Conservation (phyloP, 2,888 invertebrate species). For the Lasioglossum calceatum region DNA sequence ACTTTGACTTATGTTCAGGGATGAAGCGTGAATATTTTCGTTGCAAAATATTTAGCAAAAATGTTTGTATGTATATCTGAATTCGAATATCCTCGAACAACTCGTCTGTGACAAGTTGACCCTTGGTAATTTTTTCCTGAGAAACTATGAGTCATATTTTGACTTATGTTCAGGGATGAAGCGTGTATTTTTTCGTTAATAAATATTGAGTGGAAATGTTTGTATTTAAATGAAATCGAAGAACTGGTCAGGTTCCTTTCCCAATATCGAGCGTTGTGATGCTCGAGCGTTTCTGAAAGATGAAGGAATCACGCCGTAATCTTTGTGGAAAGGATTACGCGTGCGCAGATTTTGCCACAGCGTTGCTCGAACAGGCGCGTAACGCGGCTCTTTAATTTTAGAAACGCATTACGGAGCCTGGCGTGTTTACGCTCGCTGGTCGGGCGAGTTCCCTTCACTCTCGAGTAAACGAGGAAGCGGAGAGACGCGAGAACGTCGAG, state of each 20-base stretch:
- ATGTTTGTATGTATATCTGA: too few relatives aligned
- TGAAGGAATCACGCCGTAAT: background rate
- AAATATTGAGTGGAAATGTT: background rate
- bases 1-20: background rate
- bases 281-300: background rate
- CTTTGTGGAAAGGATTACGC: background rate
- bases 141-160: too few relatives aligned
- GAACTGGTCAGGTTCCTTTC: background rate
- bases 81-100: too few relatives aligned
- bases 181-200: background rate
- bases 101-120: too few relatives aligned
- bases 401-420: conserved; percentile 56
- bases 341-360: conserved; percentile 13
- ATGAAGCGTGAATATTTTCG: too few relatives aligned
- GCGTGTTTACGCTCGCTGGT: conserved; percentile 53
- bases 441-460: conserved; percentile 63
- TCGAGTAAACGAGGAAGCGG: background rate
- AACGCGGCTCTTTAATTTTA: conserved; percentile 62
- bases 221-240: background rate
- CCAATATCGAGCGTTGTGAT: background rate
- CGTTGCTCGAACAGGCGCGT: background rate
- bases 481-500: background rate
- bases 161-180: too few relatives aligned
- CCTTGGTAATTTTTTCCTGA: too few relatives aligned
- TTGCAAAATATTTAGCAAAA: too few relatives aligned